These are phyloP conservation scores for Cossypha niveicapilla DNA, from an alignment of 2,797 vertebrate species.

Conservation along the genomic window DNA sequence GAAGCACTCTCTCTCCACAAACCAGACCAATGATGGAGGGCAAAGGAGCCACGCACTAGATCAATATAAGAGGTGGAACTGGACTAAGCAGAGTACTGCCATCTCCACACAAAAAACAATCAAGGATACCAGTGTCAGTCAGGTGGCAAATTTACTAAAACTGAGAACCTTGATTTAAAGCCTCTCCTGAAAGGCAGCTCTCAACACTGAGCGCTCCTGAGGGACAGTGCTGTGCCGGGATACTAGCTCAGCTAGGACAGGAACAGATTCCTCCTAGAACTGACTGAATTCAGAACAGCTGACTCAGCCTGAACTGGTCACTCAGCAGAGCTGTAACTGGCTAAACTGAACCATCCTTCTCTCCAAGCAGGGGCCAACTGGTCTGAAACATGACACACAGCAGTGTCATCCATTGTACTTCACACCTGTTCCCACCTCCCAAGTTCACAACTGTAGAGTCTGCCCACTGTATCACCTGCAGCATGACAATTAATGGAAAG, in stretches of 20 bases:
- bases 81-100: neutral
- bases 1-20: neutral
- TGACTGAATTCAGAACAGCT: neutral
- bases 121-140: neutral
- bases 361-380: neutral
- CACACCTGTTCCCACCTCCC: neutral
- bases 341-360: neutral
- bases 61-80: rapidly evolving
- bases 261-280: neutral
- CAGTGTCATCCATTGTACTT: neutral
- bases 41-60: rapidly evolving
- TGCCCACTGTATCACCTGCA: neutral
- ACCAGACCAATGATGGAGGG: neutral
- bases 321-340: neutral
- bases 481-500: neutral
- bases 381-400: neutral
- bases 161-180: neutral
- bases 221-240: rapidly evolving
- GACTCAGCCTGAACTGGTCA: neutral
- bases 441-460: neutral
- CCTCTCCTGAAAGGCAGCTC: neutral
- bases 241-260: neutral
- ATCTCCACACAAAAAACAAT: neutral
- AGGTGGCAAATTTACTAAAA: neutral
- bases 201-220: rapidly evolving